Base-by-base conservation (phyloP, 2,797 vertebrate genomes). In the Pagetopsis macropterus region DNA sequence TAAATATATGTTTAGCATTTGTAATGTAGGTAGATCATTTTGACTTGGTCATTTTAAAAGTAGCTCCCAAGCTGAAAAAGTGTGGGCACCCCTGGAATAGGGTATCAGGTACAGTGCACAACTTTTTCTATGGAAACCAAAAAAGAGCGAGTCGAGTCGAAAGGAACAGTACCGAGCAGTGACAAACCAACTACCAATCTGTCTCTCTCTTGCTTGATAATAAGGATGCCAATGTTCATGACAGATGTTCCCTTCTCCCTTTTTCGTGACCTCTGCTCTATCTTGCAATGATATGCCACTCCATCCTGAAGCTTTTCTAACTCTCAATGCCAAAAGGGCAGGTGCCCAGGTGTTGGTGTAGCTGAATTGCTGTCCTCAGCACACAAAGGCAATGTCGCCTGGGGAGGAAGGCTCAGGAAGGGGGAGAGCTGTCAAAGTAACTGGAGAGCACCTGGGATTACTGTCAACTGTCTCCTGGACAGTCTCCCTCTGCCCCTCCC, bases 271-370 rank as follows among this genome's bases (percentile, higher is more conserved):
- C 70, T 84, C 78, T 83, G 70, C 70, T 71, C 67, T 71, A 62
- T 79, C 64, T 70, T 68, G 65, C 13, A 48, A 60, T 68, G 83
- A 83, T 75, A 77, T 75, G 86, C 79, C 89, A 89, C 76, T 86
- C 81, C 65, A 71, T 89, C 85, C 85, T 63, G 63, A 84, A 78
- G 75, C 78, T 75, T 37, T 77, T 66, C 81, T 80, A 84, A 85
- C 81, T 91, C 87, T 89, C 92, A 92, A 88, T 88, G 90, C 76
- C 88, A 88, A 89, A 91, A 92, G 91, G 93, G 89, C 92, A 92
- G 83, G 87, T 85, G 88, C 84, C 82, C 93, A 92, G 89, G 89
- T 91, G 87, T 87, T 73, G 77, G 72, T 56, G 79, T 31, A 65
- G 81, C 85, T 81, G 89, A 92, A 93, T 86, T 84, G 84, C 89